A percentile compares a stretch with the other conserved stretches of the same genome.
Conservation (phyloP, 2,888 invertebrate genomes). For the Diaprepes abbreviatus region DNA sequence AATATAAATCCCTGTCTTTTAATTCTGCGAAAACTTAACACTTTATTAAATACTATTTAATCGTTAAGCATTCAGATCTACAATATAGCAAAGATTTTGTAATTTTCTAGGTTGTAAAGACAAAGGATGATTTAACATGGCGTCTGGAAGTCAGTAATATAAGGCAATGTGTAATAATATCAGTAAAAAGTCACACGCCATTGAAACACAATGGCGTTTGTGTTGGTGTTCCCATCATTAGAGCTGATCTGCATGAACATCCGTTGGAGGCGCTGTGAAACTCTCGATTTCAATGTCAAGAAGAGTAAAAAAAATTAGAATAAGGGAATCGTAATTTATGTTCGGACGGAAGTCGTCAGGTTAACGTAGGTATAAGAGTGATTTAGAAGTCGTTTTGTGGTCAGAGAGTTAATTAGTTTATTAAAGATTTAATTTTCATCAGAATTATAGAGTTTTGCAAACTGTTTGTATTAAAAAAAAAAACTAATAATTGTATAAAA, state of each 20-base stretch:
- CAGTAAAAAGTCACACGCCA: conserved; percentile 66
- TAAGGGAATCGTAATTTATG: conserved; percentile 42
- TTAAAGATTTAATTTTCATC: too few relatives aligned
- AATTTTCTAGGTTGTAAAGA: conserved; percentile 20
- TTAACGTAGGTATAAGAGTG: conserved; percentile 18
- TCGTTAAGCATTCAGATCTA: too few relatives aligned
- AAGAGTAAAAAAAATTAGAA: conserved; percentile 41
- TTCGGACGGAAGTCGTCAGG: conserved; percentile 31
- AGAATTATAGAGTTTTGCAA: too few relatives aligned
- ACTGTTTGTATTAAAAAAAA: too few relatives aligned
- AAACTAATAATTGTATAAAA: too few relatives aligned
- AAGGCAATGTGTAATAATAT: conserved; percentile 58
- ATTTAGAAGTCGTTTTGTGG: conserved; percentile 20
- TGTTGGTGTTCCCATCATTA: conserved; percentile 67
- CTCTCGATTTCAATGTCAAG: conserved; percentile 68
- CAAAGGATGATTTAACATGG: conserved; percentile 55
- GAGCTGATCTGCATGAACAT: conserved; percentile 67
- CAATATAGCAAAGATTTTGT: background rate
- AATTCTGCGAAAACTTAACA: too few relatives aligned
- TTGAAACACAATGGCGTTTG: conserved; percentile 63
- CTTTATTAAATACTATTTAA: too few relatives aligned
- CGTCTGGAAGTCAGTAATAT: conserved; percentile 67
- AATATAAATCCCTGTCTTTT: too few relatives aligned
- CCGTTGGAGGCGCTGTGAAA: conserved; percentile 58
- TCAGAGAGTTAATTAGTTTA: conserved; percentile 18